phyloP scores from a whole-genome alignment of 2,888 invertebrate species.

The Endotricha flammealis region DNA sequence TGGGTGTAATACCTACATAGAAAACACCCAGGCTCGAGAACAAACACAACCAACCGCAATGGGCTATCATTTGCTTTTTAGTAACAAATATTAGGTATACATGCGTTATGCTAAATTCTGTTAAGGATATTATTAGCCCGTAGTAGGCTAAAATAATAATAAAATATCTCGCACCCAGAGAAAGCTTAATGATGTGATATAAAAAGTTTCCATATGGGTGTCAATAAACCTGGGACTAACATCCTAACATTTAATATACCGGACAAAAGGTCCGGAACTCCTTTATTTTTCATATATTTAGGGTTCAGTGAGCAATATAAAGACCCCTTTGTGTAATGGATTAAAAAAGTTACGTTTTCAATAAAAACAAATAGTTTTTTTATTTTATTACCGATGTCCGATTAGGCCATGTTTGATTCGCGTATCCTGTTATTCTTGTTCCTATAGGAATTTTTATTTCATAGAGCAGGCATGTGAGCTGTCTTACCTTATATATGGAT shows the following conservation, averaged over 20 bases:
- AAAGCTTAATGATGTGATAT: conserved; percentile 18
- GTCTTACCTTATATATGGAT: too few relatives aligned
- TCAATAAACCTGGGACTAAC: conserved; percentile 32
- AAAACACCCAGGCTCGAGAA: too few relatives aligned
- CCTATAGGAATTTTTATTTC: too few relatives aligned
- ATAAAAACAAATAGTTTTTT: not conserved
- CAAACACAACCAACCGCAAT: too few relatives aligned
- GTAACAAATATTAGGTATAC: too few relatives aligned
- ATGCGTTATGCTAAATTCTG: too few relatives aligned
- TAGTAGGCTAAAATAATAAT: conserved; percentile 40
- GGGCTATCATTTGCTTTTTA: too few relatives aligned
- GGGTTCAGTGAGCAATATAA: conserved; percentile 21
- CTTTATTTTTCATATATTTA: conserved; percentile 29
- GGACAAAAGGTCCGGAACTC: conserved; percentile 27
- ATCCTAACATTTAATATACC: conserved; percentile 35
- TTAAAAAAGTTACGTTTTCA: not conserved
- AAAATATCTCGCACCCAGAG: conserved; percentile 15
- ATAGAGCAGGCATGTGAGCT: too few relatives aligned
- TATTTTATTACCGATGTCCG: not conserved
- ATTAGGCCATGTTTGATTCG: too few relatives aligned
- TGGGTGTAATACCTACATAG: too few relatives aligned
- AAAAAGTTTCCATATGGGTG: conserved; percentile 23
- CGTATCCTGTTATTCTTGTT: too few relatives aligned
- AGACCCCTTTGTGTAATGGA: not conserved
- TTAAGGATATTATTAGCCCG: too few relatives aligned